Evolutionary conservation across 1,140 invertebrate species (phyloP), one percentile per base, ranked within the genome.

Genomic region (Chionoecetes opilio): DNA sequence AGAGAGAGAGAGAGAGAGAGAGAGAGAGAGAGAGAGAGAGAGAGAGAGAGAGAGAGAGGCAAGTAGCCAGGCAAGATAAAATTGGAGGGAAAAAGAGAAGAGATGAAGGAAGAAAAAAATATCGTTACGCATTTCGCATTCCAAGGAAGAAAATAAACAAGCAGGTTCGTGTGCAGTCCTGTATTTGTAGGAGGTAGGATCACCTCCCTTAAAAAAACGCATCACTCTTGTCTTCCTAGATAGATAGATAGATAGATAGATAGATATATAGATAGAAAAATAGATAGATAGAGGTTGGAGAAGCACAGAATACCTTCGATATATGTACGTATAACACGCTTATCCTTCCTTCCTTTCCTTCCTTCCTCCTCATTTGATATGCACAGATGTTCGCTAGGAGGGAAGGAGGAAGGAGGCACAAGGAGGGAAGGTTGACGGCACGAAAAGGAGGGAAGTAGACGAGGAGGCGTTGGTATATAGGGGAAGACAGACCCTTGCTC

Each of bases 1-100:
- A 75, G n/a, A 75, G 63, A 75, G n/a, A 75, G n/a, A n/a, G 63
- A 75, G 63, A 75, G 63, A 75, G 63, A 75, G 63, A 75, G 63
- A 75, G 63, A 75, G 63, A 75, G 63, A 53, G 63, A 63, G 9
- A 63, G 9, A 63, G 53, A 14, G 84, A 35, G 84, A 38, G 31
- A 38, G 84, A 38, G 84, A 38, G 84, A 38, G 84, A 86, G 35
- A 34, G 35, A 86, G 34, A 86, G 34, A 86, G 31, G 26, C 8
- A 75, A 21, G 26, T 6, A 75, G 53, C 5, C 5, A 46, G 46
- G 46, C 11, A 53, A 2, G 46, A 17, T 53, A 26, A 3, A 14
- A 21, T 17, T 0, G 63, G n/a, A 26, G n/a, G n/a, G n/a, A n/a
- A n/a, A n/a, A n/a, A n/a, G n/a, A n/a, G n/a, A n/a, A n/a, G n/a